These are phyloP conservation scores for Xenopus petersii DNA, from an alignment of 2,797 vertebrate species.

Conservation along the genomic window DNA sequence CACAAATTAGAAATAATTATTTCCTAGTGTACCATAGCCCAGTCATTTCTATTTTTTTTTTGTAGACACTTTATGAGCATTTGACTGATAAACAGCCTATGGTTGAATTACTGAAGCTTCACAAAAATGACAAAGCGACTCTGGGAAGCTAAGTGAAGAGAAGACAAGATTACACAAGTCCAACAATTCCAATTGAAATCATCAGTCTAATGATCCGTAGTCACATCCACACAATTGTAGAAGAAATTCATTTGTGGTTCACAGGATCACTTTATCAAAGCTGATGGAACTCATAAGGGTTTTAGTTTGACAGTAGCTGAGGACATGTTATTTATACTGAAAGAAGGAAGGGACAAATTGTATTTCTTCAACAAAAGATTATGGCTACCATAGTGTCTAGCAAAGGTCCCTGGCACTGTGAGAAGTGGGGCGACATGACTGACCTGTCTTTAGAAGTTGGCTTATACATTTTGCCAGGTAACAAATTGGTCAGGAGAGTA, in stretches of 20 bases:
- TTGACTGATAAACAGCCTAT: slow-evolving; percentile 54
- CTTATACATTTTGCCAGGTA: too few species aligned
- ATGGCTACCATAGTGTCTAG: too few species aligned
- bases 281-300: slow-evolving; percentile 34
- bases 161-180: slow-evolving; percentile 70
- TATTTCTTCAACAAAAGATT: too few species aligned
- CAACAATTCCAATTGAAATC: slow-evolving; percentile 58
- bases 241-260: slow-evolving; percentile 62
- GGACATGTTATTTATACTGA: neutral
- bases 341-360: too few species aligned
- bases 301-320: neutral
- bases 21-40: too few species aligned
- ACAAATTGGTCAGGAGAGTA: too few species aligned
- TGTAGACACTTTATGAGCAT: slow-evolving; percentile 50
- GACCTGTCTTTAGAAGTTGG: too few species aligned
- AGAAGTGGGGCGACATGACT: too few species aligned
- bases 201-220: slow-evolving; percentile 63
- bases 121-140: slow-evolving; percentile 57
- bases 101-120: slow-evolving; percentile 58
- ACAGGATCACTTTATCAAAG: slow-evolving; percentile 53
- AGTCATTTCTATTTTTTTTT: slow-evolving; percentile 5
- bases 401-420: too few species aligned
- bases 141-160: slow-evolving; percentile 60
- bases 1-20: too few species aligned
- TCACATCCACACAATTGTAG: slow-evolving; percentile 57